Percentiles rank a stretch among this genome's conserved stretches.
These are phyloP conservation scores for Mola mola DNA, from an alignment of 2,113 vertebrate species.

Conservation along the genomic window DNA sequence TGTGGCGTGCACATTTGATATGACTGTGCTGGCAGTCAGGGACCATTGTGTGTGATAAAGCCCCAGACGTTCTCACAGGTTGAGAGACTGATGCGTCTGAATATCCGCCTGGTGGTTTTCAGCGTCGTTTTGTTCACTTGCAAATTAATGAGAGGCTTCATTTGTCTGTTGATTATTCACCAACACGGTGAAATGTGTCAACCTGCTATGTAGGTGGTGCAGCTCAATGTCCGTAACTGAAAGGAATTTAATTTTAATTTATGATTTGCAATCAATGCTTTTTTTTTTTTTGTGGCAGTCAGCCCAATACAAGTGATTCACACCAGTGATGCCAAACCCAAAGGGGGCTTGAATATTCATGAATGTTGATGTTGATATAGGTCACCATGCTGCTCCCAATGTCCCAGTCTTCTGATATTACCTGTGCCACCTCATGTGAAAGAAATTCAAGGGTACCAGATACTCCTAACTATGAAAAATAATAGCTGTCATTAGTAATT, in stretches of 20 bases:
- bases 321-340: conserved; percentile 44
- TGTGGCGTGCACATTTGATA: too few relatives aligned
- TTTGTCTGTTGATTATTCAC: conserved; percentile 53
- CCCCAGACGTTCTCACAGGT: not conserved
- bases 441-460: conserved; percentile 35
- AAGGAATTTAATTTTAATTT: conserved; percentile 56
- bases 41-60: too few relatives aligned
- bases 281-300: conserved; percentile 54
- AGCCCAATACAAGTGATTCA: conserved; percentile 46
- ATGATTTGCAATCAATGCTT: conserved; percentile 55
- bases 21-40: too few relatives aligned
- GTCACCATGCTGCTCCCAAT: conserved; percentile 39
- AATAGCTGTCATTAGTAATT: too few relatives aligned
- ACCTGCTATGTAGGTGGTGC: conserved; percentile 45
- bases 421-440: conserved; percentile 15
- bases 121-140: conserved; percentile 24
- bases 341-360: conserved; percentile 56
- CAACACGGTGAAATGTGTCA: conserved; percentile 49
- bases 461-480: conserved; percentile 9
- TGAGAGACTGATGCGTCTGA: conserved; percentile 6
- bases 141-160: conserved; percentile 40
- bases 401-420: conserved; percentile 35
- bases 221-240: conserved; percentile 33
- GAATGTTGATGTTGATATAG: conserved; percentile 36
- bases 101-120: conserved; percentile 8